Evolutionary conservation across 2,797 vertebrate genomes (phyloP).

Genomic region (Intellagama lesueurii): DNA sequence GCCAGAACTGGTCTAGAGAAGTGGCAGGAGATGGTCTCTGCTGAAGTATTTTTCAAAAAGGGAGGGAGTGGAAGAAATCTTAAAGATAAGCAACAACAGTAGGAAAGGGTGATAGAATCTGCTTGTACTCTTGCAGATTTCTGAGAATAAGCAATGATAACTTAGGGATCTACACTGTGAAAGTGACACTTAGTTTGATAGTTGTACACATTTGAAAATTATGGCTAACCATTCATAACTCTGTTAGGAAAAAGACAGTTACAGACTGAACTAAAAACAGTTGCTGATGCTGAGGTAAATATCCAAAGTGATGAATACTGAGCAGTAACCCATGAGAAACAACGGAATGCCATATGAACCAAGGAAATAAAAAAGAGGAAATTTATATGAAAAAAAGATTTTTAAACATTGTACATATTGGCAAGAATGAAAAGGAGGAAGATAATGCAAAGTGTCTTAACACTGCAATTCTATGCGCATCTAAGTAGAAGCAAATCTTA

Average conservation of each 20-base stretch:
- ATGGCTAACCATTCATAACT: neutral
- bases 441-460: neutral
- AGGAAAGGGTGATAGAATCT: neutral
- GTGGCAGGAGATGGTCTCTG: neutral
- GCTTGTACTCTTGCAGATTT: neutral
- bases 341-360: neutral
- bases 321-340: neutral
- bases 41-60: neutral
- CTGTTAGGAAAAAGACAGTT: neutral
- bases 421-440: neutral
- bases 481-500: too few relatives aligned
- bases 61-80: neutral
- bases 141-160: neutral
- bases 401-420: neutral
- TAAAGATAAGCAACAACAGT: neutral
- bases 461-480: neutral
- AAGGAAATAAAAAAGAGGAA: neutral
- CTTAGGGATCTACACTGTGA: neutral
- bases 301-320: neutral
- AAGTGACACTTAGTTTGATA: neutral
- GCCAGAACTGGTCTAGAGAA: neutral
- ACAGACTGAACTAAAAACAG: neutral
- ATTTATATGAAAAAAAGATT: neutral
- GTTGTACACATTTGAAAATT: constrained; percentile 2
- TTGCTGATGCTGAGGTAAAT: neutral